Evolutionary conservation across 2,113 vertebrate species (phyloP).

Genomic region (Paratilapia polleni): DNA sequence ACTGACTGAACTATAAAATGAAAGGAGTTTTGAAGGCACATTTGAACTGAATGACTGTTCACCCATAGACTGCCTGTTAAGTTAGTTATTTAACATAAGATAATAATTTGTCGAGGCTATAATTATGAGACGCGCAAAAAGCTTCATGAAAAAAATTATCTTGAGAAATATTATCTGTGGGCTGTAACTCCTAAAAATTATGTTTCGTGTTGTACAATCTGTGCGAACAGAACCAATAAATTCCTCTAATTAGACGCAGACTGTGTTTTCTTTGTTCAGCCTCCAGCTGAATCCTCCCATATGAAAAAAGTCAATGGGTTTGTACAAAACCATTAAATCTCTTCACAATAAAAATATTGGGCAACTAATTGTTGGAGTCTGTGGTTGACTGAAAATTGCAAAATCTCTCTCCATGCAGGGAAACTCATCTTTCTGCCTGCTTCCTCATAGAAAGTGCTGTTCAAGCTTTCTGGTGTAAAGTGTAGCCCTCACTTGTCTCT

Average conservation of each 20-base stretch:
- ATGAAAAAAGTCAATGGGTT: background rate
- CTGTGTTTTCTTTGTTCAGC: background rate
- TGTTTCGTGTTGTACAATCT: background rate
- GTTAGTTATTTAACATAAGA: too few relatives aligned
- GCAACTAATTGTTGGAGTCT: background rate
- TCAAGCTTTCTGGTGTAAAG: background rate
- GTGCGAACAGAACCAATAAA: background rate
- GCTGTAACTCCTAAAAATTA: background rate
- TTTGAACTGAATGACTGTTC: background rate
- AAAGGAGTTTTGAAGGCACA: background rate
- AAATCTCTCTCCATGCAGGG: background rate
- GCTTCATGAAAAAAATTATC: background rate
- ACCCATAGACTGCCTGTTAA: too few relatives aligned
- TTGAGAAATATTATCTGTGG: background rate
- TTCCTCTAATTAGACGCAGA: slow-evolving; percentile 13
- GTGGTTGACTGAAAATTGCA: background rate
- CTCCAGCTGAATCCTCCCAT: background rate
- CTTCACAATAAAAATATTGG: background rate
- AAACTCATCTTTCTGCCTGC: background rate
- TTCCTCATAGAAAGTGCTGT: slow-evolving; percentile 18
- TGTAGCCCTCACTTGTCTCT: background rate
- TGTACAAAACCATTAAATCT: background rate
- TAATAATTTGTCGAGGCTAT: too few relatives aligned
- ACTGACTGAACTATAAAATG: background rate
- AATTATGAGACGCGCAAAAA: background rate